phyloP scores from a whole-genome alignment of 2,888 invertebrate genomes.

The Cancer borealis region DNA sequence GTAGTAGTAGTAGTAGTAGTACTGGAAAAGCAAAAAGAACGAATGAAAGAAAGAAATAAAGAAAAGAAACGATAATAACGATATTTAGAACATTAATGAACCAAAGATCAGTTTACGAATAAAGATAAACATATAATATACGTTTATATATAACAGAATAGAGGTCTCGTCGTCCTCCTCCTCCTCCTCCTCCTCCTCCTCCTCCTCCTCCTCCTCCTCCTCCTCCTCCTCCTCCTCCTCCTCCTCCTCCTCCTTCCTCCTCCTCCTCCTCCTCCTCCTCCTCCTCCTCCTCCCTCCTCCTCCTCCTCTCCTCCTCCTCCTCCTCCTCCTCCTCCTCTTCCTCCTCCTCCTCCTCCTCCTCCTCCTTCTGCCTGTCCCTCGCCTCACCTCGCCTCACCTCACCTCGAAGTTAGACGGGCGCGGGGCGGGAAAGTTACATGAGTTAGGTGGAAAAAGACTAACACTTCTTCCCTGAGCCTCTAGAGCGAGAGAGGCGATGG shows the following conservation, averaged over 20 bases:
- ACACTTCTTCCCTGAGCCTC: neutral
- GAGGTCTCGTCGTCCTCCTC: neutral
- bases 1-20: constrained; percentile 20
- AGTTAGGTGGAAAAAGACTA: neutral
- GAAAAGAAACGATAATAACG: neutral
- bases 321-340: neutral
- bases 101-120: neutral
- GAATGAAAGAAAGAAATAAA: neutral
- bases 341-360: neutral
- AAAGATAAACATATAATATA: neutral
- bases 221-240: neutral
- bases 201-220: neutral
- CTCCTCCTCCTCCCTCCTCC: neutral
- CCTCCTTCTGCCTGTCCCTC: neutral
- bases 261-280: neutral
- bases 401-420: neutral
- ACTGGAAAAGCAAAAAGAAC: neutral
- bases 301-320: neutral
- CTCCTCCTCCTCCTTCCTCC: neutral
- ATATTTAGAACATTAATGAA: neutral
- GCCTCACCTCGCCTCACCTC: neutral
- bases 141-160: neutral
- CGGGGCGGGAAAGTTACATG: neutral
- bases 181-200: neutral
- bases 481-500: neutral